Conservation (phyloP, 2,888 invertebrate species). For the Hetaerina titia region DNA sequence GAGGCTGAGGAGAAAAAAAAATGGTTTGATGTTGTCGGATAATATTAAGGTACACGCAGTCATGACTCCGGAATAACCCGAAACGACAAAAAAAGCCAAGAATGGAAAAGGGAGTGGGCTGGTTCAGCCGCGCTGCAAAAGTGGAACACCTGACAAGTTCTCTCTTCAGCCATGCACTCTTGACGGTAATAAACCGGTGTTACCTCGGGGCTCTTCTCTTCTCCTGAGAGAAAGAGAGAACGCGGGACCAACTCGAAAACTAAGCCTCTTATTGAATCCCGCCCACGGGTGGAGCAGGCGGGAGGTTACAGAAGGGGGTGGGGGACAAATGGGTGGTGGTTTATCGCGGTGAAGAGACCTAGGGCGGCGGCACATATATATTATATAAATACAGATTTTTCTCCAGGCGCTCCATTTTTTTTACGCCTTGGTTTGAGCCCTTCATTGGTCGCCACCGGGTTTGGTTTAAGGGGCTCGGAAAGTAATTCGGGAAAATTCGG, state of each 20-base stretch:
- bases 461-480: not conserved
- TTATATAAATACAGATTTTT: not conserved
- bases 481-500: not conserved
- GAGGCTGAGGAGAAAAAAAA: too few species aligned
- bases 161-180: not conserved
- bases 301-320: not conserved
- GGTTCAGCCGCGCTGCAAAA: not conserved
- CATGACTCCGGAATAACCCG: not conserved
- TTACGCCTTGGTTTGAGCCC: not conserved
- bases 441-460: not conserved
- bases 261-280: constrained; percentile 23
- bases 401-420: not conserved
- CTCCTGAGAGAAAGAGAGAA: not conserved
- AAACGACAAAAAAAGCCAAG: not conserved
- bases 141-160: constrained; percentile 8
- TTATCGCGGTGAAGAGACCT: not conserved
- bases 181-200: constrained; percentile 11
- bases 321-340: not conserved
- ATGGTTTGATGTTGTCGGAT: not conserved
- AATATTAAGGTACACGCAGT: not conserved
- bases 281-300: not conserved
- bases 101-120: not conserved
- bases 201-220: not conserved
- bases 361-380: too few species aligned
- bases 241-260: not conserved